Conservation (phyloP, 2,888 invertebrate species). For the Blastobasis lacticolella region DNA sequence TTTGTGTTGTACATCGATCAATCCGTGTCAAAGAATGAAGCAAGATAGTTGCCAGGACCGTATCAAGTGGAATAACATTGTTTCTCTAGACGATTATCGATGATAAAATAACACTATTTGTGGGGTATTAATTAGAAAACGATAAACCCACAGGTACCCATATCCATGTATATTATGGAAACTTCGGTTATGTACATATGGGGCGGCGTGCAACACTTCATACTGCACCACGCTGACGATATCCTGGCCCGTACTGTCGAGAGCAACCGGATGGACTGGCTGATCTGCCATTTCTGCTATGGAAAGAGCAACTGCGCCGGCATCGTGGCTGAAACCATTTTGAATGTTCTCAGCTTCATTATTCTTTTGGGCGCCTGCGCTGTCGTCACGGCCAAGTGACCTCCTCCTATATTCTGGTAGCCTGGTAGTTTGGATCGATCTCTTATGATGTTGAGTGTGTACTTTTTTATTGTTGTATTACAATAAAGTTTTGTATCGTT, state of each 20-base stretch:
- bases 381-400: constrained; percentile 4
- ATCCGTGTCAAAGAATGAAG: too few species aligned
- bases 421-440: too few species aligned
- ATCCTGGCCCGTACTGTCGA: constrained; percentile 33
- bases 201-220: constrained; percentile 31
- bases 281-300: constrained; percentile 40
- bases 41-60: too few species aligned
- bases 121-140: too few species aligned
- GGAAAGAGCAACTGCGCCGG: constrained; percentile 30
- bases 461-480: too few species aligned
- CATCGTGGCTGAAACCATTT: constrained; percentile 27
- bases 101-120: too few species aligned
- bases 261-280: constrained; percentile 29
- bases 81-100: too few species aligned
- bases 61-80: too few species aligned
- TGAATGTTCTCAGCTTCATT: constrained; percentile 31
- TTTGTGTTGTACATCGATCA: too few species aligned
- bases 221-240: constrained; percentile 33
- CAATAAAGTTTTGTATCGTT: too few species aligned
- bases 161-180: constrained; percentile 33
- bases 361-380: constrained; percentile 27
- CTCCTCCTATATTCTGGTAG: too few species aligned
- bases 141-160: constrained; percentile 27
- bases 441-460: too few species aligned
- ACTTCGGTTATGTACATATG: constrained; percentile 31